phyloP scores from a whole-genome alignment of 2,888 invertebrate species.

The Halocaridina rubra region DNA sequence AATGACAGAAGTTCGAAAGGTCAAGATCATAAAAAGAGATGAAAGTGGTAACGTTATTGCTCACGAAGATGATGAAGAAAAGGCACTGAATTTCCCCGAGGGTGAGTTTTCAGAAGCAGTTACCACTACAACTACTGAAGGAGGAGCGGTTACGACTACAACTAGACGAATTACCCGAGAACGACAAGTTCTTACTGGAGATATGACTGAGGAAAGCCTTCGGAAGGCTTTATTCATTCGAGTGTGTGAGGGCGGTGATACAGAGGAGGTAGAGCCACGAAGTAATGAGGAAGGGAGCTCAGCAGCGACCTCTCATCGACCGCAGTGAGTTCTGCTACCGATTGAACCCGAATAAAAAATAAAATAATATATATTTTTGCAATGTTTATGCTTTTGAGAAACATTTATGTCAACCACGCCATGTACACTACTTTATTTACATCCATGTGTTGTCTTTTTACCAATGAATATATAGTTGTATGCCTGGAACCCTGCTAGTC shows the following conservation, averaged over 20 bases:
- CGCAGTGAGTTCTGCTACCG: constrained; percentile 39
- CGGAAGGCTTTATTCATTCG: constrained; percentile 9
- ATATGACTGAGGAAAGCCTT: constrained; percentile 2
- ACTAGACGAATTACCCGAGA: constrained; percentile 27
- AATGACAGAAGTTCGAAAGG: constrained; percentile 35
- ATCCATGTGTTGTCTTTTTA: background rate
- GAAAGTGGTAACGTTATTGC: constrained; percentile 41
- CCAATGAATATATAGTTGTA: background rate
- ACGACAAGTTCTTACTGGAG: constrained; percentile 34
- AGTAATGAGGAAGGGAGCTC: background rate
- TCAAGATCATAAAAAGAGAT: constrained; percentile 34
- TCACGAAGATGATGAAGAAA: constrained; percentile 28
- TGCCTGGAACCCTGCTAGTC: background rate
- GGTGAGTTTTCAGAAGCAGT: constrained; percentile 11
- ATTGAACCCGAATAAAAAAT: constrained; percentile 31
- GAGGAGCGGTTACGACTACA: constrained; percentile 29
- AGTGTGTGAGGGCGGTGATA: constrained; percentile 51
- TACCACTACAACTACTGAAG: constrained; percentile 40
- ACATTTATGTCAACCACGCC: constrained; percentile 25
- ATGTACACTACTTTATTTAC: constrained; percentile 39
- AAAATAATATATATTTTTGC: constrained; percentile 40
- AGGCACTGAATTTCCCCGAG: background rate
- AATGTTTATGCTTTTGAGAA: constrained; percentile 43
- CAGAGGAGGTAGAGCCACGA: constrained; percentile 8
- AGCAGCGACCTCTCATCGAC: constrained; percentile 20